Conservation (phyloP, 2,888 invertebrate genomes). For the Hoplodrina blanda region DNA sequence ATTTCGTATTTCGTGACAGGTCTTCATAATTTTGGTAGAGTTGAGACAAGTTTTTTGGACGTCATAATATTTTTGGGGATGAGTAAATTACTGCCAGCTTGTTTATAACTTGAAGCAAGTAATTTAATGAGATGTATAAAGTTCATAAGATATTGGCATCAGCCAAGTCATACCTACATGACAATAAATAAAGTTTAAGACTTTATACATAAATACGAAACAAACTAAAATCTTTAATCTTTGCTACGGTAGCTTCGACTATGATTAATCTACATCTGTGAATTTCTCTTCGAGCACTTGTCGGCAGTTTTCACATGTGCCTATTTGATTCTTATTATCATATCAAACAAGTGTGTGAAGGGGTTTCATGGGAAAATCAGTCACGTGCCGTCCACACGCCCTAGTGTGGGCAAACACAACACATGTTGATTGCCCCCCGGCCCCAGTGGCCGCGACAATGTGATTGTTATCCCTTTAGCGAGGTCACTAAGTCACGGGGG, state of each 20-base stretch:
- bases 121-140: background rate
- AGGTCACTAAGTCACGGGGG: slow-evolving; percentile 86
- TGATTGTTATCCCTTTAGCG: slow-evolving; percentile 81
- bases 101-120: slow-evolving; percentile 4
- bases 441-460: slow-evolving; percentile 77
- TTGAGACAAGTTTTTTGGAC: slow-evolving; percentile 44
- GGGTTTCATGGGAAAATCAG: slow-evolving; percentile 75
- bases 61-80: slow-evolving; percentile 44
- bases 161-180: background rate
- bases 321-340: slow-evolving; percentile 54
- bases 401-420: slow-evolving; percentile 79
- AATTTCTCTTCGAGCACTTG: slow-evolving; percentile 45
- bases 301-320: slow-evolving; percentile 46
- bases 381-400: slow-evolving; percentile 87
- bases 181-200: background rate
- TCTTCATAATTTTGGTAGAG: slow-evolving; percentile 65
- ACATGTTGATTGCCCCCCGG: slow-evolving; percentile 75
- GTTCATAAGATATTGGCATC: background rate
- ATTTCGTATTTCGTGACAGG: slow-evolving; percentile 78
- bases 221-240: background rate
- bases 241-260: background rate
- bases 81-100: slow-evolving; percentile 30
- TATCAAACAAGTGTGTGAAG: slow-evolving; percentile 68
- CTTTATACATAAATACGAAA: background rate
- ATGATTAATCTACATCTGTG: slow-evolving; percentile 17